Conservation (phyloP, 2,888 invertebrate genomes). For the Zygaena filipendulae region DNA sequence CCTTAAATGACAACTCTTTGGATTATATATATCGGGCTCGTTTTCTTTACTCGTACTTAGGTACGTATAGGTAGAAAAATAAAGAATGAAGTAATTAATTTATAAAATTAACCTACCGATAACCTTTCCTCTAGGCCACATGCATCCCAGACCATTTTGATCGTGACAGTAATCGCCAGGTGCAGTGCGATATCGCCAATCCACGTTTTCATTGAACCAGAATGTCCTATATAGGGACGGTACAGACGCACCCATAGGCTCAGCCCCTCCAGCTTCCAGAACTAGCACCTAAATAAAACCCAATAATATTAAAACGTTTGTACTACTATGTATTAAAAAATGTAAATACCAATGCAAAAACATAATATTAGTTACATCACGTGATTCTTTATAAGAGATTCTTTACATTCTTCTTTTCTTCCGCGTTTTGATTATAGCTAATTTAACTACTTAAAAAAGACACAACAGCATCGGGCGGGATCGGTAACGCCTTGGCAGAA, state of each 20-base stretch:
- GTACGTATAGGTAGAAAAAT: too few species aligned
- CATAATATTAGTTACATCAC: too few species aligned
- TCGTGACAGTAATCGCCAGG: slow-evolving; percentile 70
- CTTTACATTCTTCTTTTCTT: too few species aligned
- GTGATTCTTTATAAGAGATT: too few species aligned
- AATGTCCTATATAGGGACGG: slow-evolving; percentile 70
- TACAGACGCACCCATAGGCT: slow-evolving; percentile 65
- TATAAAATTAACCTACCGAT: slow-evolving; percentile 53
- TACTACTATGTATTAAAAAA: too few species aligned
- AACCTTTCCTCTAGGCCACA: slow-evolving; percentile 77
- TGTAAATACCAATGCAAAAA: too few species aligned
- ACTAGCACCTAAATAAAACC: slow-evolving; percentile 31
- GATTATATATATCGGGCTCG: not conserved
- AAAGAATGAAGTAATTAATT: not conserved
- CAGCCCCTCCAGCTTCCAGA: slow-evolving; percentile 70
- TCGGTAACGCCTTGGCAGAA: too few species aligned
- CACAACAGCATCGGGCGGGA: too few species aligned
- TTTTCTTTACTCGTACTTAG: too few species aligned
- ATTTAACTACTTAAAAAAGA: too few species aligned
- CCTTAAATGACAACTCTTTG: slow-evolving; percentile 40
- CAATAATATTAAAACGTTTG: too few species aligned
- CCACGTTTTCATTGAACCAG: slow-evolving; percentile 63
- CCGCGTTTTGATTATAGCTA: too few species aligned
- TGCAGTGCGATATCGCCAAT: slow-evolving; percentile 73
- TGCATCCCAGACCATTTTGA: slow-evolving; percentile 59